phyloP scores from a whole-genome alignment of 2,113 vertebrate species.

The Peromyscus polionotus region DNA sequence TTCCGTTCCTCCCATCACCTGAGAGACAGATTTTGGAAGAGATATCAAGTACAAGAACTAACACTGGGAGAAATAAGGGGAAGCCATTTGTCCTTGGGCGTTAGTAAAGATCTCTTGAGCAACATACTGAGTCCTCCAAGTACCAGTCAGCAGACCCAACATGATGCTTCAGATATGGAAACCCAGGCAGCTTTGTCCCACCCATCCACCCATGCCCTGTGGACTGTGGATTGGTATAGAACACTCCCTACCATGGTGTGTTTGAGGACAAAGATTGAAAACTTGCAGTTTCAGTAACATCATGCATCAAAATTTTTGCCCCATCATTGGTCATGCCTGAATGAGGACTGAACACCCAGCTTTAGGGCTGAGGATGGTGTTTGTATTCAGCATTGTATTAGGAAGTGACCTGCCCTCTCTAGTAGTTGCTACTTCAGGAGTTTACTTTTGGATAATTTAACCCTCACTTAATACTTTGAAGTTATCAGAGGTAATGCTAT shows the following conservation, averaged over 20 bases:
- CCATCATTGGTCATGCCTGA: not conserved
- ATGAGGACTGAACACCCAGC: not conserved
- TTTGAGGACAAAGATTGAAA: not conserved
- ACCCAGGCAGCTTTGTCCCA: not conserved
- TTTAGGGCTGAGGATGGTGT: not conserved
- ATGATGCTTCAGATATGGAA: not conserved
- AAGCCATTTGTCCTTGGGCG: not conserved
- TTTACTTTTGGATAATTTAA: not conserved
- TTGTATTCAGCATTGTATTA: not conserved
- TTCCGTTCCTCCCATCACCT: not conserved
- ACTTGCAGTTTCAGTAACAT: not conserved
- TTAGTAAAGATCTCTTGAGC: not conserved
- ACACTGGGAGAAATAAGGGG: not conserved
- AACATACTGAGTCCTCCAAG: too few relatives aligned
- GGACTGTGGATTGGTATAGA: rapidly evolving
- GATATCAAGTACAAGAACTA: not conserved
- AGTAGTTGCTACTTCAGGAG: not conserved
- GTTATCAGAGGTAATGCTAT: not conserved
- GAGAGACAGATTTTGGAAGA: not conserved
- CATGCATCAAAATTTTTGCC: not conserved
- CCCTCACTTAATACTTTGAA: not conserved
- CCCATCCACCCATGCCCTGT: not conserved
- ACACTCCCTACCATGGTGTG: not conserved
- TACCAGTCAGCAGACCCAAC: rapidly evolving
- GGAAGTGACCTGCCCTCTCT: not conserved